Evolutionary conservation across 2,888 invertebrate genomes (phyloP), one percentile per base, ranked within the genome.

Genomic region (Platycnemis pennipes): DNA sequence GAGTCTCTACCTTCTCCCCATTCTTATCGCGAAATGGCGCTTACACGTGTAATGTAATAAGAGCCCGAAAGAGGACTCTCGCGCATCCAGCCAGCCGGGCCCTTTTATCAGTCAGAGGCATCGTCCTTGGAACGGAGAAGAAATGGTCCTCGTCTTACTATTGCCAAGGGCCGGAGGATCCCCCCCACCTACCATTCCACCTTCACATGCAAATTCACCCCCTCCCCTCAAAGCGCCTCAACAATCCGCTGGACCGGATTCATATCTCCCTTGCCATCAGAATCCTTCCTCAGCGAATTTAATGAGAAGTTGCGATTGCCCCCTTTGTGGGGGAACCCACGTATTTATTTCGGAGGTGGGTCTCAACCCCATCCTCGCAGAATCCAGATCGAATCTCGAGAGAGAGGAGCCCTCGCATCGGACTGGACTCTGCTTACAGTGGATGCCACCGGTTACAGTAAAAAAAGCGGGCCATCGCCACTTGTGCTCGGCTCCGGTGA

Each of bases 41-140:
- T 31, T 77, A 77, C 77, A 77, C n/a, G 77, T 77, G 77, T 77
- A 77, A 77, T 77, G 26, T 77, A 77, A 77, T 77, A 77, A 77
- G 77, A 77, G 37, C 77, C 31, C 77, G 77, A 77, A 77, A 77
- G 77, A 77, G 77, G 31, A 77, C 37, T 77, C 77, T 11, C 77
- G 26, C 19, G 31, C 77, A 31, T 77, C 63, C 56, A 49, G 16
- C 49, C 49, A 49, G 8, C 49, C 19, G 5, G 22, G 5, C 69
- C 31, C 77, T 77, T 77, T 77, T 37, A 77, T 77, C 77, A n/a
- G 37, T 13, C 77, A 13, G 31, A 31, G 77, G 77, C 37, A 77
- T 77, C 77, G 77, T 77, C 77, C 77, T 77, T 77, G 77, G 77
- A 77, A 37, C 37, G 31, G 77, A 16, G 69, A 69, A 37, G 11